A percentile compares a stretch with the other conserved stretches of the same genome.
Evolutionary conservation across 2,797 vertebrate species (phyloP).

Genomic region (Netta rufina): DNA sequence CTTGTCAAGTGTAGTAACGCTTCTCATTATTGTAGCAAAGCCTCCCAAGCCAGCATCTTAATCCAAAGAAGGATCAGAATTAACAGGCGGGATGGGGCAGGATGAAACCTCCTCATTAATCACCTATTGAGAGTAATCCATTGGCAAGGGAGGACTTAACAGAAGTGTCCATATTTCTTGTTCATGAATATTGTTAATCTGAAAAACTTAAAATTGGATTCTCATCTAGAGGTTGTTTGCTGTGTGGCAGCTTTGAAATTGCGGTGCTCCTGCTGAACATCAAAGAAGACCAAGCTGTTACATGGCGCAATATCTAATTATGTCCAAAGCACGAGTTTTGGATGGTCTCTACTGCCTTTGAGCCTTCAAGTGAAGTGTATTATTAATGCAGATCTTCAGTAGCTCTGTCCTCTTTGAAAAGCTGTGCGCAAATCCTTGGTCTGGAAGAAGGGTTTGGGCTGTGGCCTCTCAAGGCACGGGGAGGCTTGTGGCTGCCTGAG

Average conservation of each 20-base stretch:
- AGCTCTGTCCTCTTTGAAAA: not conserved
- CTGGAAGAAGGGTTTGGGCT: not conserved
- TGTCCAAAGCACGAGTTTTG: constrained; percentile 9
- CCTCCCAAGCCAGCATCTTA: not conserved
- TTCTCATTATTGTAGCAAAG: constrained; percentile 17
- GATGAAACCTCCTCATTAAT: constrained; percentile 42
- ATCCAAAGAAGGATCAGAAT: constrained; percentile 30
- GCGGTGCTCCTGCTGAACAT: not conserved
- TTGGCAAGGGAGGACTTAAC: constrained; percentile 22
- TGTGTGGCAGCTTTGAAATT: not conserved
- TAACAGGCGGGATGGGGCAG: constrained; percentile 6
- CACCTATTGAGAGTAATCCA: not conserved
- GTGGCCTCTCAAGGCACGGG: not conserved
- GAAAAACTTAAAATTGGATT: not conserved
- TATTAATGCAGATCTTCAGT: not conserved
- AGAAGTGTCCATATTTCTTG: not conserved
- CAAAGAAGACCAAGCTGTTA: not conserved
- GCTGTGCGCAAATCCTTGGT: not conserved
- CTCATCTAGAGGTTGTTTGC: not conserved
- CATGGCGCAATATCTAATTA: not conserved
- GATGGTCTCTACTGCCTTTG: not conserved
- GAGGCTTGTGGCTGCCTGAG: not conserved
- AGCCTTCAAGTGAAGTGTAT: not conserved
- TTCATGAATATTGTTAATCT: not conserved
- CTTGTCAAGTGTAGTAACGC: constrained; percentile 9